phyloP scores from a whole-genome alignment of 2,113 vertebrate genomes.

The Phylloscopus whistleri region DNA sequence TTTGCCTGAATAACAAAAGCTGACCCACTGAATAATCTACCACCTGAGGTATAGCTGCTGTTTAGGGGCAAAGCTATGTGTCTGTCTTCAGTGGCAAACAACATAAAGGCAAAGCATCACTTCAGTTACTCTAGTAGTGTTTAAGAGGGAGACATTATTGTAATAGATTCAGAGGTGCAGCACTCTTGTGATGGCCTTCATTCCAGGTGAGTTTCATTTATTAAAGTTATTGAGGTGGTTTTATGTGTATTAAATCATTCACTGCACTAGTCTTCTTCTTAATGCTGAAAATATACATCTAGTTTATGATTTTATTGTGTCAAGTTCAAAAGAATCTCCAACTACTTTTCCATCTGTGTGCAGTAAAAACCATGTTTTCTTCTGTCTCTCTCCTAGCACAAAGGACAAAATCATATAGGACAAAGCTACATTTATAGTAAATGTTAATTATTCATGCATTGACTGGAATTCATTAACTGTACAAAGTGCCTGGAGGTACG shows the following conservation, averaged over 20 bases:
- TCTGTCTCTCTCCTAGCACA: background rate
- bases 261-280: background rate
- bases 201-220: background rate
- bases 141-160: background rate
- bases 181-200: background rate
- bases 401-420: background rate
- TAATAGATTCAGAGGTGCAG: background rate
- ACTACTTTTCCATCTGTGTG: background rate
- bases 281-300: background rate
- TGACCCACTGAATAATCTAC: background rate
- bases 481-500: background rate
- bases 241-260: background rate
- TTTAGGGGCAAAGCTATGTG: background rate
- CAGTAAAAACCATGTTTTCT: background rate
- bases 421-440: background rate
- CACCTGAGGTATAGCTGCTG: background rate
- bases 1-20: background rate
- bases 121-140: background rate
- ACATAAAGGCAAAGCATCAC: background rate
- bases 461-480: slow-evolving; percentile 17
- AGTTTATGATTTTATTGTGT: background rate
- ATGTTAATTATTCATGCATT: slow-evolving; percentile 12
- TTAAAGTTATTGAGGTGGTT: background rate
- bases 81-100: background rate
- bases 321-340: background rate